phyloP scores from a whole-genome alignment of 1,140 invertebrate species.

The Drosophila sp. region DNA sequence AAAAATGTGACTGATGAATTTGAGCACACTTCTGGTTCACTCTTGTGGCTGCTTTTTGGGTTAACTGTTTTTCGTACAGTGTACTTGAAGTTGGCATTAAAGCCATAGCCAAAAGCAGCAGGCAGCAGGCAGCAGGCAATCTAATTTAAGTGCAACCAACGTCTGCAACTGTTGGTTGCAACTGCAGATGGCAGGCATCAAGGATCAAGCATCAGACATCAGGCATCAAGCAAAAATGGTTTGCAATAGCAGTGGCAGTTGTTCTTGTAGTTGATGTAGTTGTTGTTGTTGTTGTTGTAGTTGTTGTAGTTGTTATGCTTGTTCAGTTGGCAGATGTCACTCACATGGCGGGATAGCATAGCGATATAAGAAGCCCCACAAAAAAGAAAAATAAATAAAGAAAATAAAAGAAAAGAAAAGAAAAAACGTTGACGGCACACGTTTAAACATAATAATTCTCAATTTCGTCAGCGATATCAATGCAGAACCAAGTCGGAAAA shows the following conservation, averaged over 20 bases:
- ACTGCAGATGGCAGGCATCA: constrained; percentile 43
- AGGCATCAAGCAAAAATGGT: constrained; percentile 20
- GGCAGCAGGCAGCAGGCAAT: constrained; percentile 7
- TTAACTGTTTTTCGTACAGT: neutral
- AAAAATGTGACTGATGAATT: too few species aligned
- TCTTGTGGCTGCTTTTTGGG: neutral
- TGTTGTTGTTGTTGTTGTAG: neutral
- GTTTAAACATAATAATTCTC: constrained; percentile 83
- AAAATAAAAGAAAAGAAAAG: neutral
- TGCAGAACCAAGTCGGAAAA: constrained; percentile 34
- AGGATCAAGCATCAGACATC: constrained; percentile 16
- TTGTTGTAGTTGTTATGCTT: neutral
- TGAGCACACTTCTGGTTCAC: too few species aligned
- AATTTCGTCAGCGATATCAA: constrained; percentile 82
- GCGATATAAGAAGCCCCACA: constrained; percentile 29
- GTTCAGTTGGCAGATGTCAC: constrained; percentile 40
- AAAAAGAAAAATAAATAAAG: neutral
- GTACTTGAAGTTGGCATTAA: neutral
- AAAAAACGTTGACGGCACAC: constrained; percentile 65
- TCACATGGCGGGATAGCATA: constrained; percentile 18
- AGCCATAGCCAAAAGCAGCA: constrained; percentile 2
- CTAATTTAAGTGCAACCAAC: constrained; percentile 29
- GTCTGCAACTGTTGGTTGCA: constrained; percentile 11
- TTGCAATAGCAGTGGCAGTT: neutral
- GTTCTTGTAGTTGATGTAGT: too few species aligned